Base-by-base conservation (phyloP, 2,113 vertebrate genomes). In the Anser brachyrhynchus region DNA sequence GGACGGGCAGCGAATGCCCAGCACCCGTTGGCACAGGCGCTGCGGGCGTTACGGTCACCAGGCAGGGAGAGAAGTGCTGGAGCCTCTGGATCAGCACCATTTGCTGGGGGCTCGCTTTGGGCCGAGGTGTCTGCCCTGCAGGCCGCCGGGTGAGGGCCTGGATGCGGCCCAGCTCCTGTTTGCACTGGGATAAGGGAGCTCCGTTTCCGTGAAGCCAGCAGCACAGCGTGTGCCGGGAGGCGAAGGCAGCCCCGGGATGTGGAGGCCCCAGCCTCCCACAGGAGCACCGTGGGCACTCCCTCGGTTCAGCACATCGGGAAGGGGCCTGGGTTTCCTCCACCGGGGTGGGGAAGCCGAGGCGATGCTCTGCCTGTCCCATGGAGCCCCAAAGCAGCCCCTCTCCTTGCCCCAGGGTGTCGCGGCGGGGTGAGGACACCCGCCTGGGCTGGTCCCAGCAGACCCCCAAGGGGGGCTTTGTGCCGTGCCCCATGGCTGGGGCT, bases 101-200 rank as follows among this genome's bases (percentile, higher is more conserved):
- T 64, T 64, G 61, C 25, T 39, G 35, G 21, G 35, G 35, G 22
- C 25, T 25, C 41, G 28, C 25, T 6, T 86, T n/a, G 0, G 2
- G 67, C 39, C 35, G 21, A 31, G 9, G 33, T 3, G 41, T 62
- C 87, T 66, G 46, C 37, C 29, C 23, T 66, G n/a, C 62, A 55
- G 2, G 1, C 73, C 73, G 12, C 70, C 61, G 89, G 95, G 76
- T 83, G 86, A 90, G 70, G 23, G 23, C 51, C 51, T 23, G 51
- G 51, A 26, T 25, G 23, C 23, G 23, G n/a, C 83, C 69, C 89
- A 92, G 76, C 70, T 84, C 76, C 89, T 93, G 57, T 95, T 95
- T 96, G 84, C 28, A 2, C 83, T 67, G 55, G 74, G 77, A 67
- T 82, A 83, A 85, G 2, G 3, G 61, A 0, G 2, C 52, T 80